Conservation (phyloP, 2,797 vertebrate genomes). For the Vireo griseus region DNA sequence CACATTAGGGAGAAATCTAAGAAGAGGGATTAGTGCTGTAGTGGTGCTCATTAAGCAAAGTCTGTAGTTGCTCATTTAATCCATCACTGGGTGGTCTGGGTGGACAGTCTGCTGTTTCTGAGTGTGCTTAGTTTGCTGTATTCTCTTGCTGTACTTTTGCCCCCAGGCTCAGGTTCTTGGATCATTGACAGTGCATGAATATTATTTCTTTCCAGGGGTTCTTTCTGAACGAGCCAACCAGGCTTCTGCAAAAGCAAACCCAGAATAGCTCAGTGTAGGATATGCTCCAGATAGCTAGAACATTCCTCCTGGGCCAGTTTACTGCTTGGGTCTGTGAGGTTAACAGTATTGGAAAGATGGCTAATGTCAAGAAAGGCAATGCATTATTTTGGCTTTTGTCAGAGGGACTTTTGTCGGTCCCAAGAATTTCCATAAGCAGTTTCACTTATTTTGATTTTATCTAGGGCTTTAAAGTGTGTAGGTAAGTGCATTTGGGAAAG, state of each 20-base stretch:
- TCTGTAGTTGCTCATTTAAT: background rate
- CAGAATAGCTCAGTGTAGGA: background rate
- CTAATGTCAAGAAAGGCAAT: background rate
- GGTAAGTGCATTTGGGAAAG: background rate
- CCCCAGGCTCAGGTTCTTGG: background rate
- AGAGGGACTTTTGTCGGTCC: background rate
- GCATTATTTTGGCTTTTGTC: background rate
- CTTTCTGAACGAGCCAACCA: background rate
- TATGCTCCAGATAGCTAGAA: background rate
- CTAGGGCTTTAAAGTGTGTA: background rate
- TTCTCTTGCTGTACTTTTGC: background rate
- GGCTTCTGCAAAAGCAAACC: background rate
- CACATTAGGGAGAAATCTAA: background rate
- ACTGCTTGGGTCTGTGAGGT: background rate
- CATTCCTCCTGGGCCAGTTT: background rate
- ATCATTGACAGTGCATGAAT: background rate
- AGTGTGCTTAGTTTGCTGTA: background rate
- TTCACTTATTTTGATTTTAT: background rate
- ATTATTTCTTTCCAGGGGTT: background rate
- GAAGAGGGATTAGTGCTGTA: background rate
- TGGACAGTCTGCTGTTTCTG: background rate
- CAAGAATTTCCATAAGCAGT: background rate
- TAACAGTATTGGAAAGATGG: background rate
- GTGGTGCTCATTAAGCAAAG: background rate
- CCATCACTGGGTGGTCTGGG: rapidly evolving